Conservation (phyloP, 2,888 invertebrate genomes). For the Hedya salicella region DNA sequence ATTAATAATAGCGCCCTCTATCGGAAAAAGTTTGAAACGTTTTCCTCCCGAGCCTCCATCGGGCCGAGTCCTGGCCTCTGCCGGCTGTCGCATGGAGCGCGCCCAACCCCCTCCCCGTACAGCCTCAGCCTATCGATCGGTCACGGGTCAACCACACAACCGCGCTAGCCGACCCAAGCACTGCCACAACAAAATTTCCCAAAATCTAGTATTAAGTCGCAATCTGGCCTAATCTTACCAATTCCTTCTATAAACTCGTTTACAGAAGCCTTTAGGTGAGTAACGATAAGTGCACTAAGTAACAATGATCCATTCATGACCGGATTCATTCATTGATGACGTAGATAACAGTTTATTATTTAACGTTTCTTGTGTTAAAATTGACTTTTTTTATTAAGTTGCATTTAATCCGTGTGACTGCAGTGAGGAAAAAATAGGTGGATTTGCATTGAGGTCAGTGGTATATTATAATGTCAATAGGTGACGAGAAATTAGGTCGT, state of each 20-base stretch:
- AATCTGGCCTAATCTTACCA: slow-evolving; percentile 63
- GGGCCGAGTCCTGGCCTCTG: slow-evolving; percentile 68
- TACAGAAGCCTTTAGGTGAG: slow-evolving; percentile 32
- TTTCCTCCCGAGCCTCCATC: slow-evolving; percentile 48
- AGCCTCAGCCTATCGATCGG: slow-evolving; percentile 76
- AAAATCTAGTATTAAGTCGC: slow-evolving; percentile 58
- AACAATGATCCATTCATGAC: slow-evolving; percentile 56
- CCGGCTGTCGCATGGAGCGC: slow-evolving; percentile 56
- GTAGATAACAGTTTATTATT: slow-evolving; percentile 56
- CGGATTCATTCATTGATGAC: slow-evolving; percentile 65
- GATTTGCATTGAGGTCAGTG: slow-evolving; percentile 52
- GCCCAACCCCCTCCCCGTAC: slow-evolving; percentile 53
- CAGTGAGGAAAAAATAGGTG: slow-evolving; percentile 32
- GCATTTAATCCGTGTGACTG: slow-evolving; percentile 48
- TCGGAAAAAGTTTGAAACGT: slow-evolving; percentile 51
- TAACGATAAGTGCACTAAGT: slow-evolving; percentile 10
- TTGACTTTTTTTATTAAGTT: slow-evolving; percentile 41
- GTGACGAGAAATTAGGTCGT: slow-evolving; percentile 69
- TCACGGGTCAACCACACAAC: slow-evolving; percentile 63
- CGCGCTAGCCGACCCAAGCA: slow-evolving; percentile 70
- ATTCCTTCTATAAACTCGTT: slow-evolving; percentile 2
- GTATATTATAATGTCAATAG: slow-evolving; percentile 51
- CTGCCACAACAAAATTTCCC: slow-evolving; percentile 62
- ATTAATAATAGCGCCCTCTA: slow-evolving; percentile 51
- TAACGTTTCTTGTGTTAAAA: slow-evolving; percentile 53